phyloP scores from a whole-genome alignment of 2,797 vertebrate species.

The Gymnothorax reevesii region DNA sequence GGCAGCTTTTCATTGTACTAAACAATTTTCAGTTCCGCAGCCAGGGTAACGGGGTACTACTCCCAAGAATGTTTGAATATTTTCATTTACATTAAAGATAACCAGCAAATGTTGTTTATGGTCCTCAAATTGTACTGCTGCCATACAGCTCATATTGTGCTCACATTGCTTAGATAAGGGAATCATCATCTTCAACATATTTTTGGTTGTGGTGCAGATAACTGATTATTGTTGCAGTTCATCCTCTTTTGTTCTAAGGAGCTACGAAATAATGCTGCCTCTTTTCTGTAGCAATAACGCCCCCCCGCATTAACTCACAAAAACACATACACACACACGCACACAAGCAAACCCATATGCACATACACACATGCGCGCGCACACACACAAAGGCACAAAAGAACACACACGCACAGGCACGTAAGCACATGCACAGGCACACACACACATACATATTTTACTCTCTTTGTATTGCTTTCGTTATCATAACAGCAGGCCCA shows the following conservation, averaged over 20 bases:
- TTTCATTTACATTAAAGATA: neutral
- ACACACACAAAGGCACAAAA: slow-evolving; percentile 45
- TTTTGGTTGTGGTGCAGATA: neutral
- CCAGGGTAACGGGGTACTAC: neutral
- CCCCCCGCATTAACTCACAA: slow-evolving; percentile 38
- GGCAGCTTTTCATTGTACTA: no score
- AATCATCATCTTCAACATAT: neutral
- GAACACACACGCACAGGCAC: slow-evolving; percentile 62
- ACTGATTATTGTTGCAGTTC: neutral
- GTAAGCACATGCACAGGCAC: slow-evolving; percentile 64
- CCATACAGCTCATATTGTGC: neutral
- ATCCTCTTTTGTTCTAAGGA: neutral
- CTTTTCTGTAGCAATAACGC: neutral
- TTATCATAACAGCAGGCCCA: slow-evolving; percentile 14
- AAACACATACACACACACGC: slow-evolving; percentile 58
- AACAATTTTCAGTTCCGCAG: neutral
- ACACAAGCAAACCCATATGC: slow-evolving; percentile 61
- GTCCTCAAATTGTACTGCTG: neutral
- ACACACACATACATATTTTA: slow-evolving; percentile 37
- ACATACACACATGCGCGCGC: slow-evolving; percentile 33
- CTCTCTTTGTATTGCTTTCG: slow-evolving; percentile 12
- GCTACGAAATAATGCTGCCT: slow-evolving; percentile 24
- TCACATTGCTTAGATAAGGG: neutral
- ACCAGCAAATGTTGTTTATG: neutral
- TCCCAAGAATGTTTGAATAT: neutral